Conservation (phyloP, 2,113 vertebrate genomes). For the Raja brachyura region DNA sequence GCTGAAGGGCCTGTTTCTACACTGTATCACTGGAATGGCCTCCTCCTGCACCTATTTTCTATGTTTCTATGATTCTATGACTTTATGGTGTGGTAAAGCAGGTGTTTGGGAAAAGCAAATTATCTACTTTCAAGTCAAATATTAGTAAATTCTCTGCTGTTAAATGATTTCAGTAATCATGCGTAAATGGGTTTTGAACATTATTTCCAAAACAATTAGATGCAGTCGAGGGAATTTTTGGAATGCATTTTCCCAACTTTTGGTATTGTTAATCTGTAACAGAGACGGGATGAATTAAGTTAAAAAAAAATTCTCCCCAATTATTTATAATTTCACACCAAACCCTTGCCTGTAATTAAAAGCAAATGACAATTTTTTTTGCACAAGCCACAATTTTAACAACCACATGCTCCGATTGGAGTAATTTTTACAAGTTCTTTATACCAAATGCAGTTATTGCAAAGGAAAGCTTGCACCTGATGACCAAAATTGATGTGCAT, state of each 20-base stretch:
- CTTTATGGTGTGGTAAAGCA: neutral
- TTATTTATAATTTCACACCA: neutral
- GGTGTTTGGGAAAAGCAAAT: neutral
- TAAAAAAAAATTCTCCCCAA: neutral
- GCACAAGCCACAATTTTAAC: neutral
- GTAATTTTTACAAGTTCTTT: neutral
- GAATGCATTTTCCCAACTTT: neutral
- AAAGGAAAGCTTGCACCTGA: neutral
- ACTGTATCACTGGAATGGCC: no score
- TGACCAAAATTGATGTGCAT: neutral
- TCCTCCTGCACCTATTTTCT: no score
- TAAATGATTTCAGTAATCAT: no score
- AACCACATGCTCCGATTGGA: neutral
- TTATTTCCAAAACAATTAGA: neutral
- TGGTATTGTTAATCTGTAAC: neutral
- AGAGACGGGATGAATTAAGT: neutral
- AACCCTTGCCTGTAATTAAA: neutral
- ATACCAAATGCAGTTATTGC: neutral
- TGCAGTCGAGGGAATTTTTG: neutral
- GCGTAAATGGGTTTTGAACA: no score
- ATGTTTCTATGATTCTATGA: no score
- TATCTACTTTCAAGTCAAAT: neutral
- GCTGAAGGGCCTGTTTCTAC: no score
- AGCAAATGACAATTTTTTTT: neutral
- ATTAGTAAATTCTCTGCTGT: neutral